A percentile compares a stretch with the other conserved stretches of the same genome.
These are phyloP conservation scores for Coelinius sp. DNA, from an alignment of 2,888 invertebrate species.

Conservation along the genomic window DNA sequence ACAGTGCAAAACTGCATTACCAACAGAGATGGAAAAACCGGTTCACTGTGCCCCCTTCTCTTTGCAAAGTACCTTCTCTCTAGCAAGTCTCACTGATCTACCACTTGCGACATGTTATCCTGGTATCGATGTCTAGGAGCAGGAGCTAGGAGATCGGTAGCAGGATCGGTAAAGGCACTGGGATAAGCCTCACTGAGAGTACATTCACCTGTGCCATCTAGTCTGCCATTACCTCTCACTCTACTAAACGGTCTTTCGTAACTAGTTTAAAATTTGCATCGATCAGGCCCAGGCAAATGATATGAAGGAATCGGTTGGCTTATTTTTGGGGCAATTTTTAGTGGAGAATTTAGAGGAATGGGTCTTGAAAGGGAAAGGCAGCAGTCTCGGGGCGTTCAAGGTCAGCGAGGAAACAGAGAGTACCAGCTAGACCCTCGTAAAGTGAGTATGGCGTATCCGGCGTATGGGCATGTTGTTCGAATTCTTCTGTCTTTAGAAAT, in stretches of 20 bases:
- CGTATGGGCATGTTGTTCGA: slow-evolving; percentile 77
- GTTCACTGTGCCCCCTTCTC: slow-evolving; percentile 42
- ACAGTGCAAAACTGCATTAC: slow-evolving; percentile 7
- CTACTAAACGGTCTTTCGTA: not conserved
- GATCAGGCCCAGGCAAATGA: not conserved
- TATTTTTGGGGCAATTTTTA: not conserved
- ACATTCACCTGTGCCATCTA: not conserved
- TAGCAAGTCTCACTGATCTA: slow-evolving; percentile 44
- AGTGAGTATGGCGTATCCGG: slow-evolving; percentile 89
- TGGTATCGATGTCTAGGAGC: slow-evolving; percentile 60
- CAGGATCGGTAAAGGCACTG: slow-evolving; percentile 46
- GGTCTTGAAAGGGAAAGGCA: slow-evolving; percentile 87
- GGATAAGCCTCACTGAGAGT: slow-evolving; percentile 15
- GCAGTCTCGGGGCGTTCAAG: slow-evolving; percentile 81
- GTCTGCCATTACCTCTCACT: not conserved
- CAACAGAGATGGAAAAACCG: slow-evolving; percentile 42
- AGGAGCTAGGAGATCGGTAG: slow-evolving; percentile 58
- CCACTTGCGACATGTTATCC: slow-evolving; percentile 57
- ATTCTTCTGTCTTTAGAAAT: slow-evolving; percentile 79
- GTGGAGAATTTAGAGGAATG: slow-evolving; percentile 66
- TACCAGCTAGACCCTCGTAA: slow-evolving; percentile 90
- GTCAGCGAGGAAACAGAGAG: slow-evolving; percentile 86
- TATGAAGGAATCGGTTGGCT: not conserved
- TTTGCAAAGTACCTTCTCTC: slow-evolving; percentile 29
- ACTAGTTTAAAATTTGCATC: not conserved